Evolutionary conservation across 2,113 vertebrate genomes (phyloP).

Genomic region (Tapirus terrestris): DNA sequence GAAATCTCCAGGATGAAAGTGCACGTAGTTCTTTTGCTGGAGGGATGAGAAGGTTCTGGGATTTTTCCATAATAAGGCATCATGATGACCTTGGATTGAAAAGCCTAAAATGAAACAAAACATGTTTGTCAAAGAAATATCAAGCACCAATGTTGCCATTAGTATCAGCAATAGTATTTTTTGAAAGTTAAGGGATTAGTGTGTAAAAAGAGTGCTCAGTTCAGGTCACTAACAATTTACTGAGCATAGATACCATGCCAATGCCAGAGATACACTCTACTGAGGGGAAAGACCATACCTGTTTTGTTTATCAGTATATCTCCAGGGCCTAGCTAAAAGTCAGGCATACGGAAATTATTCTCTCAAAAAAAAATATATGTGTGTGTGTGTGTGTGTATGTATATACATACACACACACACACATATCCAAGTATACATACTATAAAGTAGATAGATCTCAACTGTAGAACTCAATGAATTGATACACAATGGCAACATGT

Average conservation of each 20-base stretch:
- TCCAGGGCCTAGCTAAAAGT: not conserved
- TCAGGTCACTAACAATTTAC: not conserved
- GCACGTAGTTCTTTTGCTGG: slow-evolving; percentile 44
- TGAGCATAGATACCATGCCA: not conserved
- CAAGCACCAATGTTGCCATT: not conserved
- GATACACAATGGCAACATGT: not conserved
- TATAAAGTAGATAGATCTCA: not conserved
- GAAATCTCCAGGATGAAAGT: slow-evolving; percentile 75
- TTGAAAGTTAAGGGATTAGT: not conserved
- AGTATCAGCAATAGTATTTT: not conserved
- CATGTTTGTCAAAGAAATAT: slow-evolving; percentile 33
- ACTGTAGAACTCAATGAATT: not conserved
- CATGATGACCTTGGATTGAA: slow-evolving; percentile 52
- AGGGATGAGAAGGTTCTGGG: slow-evolving; percentile 32
- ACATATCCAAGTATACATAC: not conserved
- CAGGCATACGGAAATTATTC: not conserved
- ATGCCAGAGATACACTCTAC: no score
- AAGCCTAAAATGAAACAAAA: slow-evolving; percentile 55
- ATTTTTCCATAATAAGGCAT: slow-evolving; percentile 72
- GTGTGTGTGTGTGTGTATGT: not conserved
- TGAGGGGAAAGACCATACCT: not conserved
- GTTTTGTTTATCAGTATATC: not conserved
- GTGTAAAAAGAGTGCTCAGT: not conserved
- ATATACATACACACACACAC: not conserved
- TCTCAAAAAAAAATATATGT: not conserved